Conservation (phyloP, 1,140 invertebrate genomes). For the Drosophila biarmipes region DNA sequence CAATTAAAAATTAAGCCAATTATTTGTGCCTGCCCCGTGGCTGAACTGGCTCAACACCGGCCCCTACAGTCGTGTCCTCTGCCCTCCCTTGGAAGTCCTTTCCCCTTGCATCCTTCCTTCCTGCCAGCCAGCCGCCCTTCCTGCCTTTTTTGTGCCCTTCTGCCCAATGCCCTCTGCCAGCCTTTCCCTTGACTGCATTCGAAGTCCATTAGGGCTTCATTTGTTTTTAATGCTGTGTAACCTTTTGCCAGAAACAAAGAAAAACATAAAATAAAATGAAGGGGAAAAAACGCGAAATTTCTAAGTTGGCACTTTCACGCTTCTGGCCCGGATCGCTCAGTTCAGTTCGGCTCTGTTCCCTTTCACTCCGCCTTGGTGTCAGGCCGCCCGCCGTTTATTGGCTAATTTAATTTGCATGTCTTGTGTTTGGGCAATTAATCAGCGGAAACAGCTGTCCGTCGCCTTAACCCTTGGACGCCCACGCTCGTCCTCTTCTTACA, state of each 20-base stretch:
- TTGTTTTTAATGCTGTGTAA: constrained; percentile 82
- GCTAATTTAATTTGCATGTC: constrained; percentile 83
- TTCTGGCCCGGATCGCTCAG: constrained; percentile 30
- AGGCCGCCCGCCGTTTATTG: constrained; percentile 74
- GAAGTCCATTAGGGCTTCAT: constrained; percentile 81
- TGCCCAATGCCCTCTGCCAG: constrained; percentile 11
- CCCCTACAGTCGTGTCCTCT: not conserved
- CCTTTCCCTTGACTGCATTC: constrained; percentile 60
- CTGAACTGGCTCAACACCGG: constrained; percentile 46
- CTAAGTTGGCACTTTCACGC: constrained; percentile 79
- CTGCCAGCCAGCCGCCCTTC: not conserved
- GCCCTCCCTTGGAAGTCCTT: not conserved
- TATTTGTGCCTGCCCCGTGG: constrained; percentile 64
- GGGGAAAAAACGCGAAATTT: constrained; percentile 47
- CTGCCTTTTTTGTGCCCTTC: not conserved
- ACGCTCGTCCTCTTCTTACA: not conserved
- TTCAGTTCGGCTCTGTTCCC: not conserved
- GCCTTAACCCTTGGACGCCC: constrained; percentile 59
- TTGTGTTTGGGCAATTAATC: constrained; percentile 82
- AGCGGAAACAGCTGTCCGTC: constrained; percentile 77
- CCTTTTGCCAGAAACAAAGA: constrained; percentile 68
- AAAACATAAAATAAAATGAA: constrained; percentile 58
- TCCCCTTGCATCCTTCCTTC: not conserved
- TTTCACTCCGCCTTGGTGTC: not conserved
- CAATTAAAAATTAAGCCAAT: constrained; percentile 83